Conservation (phyloP, 2,888 invertebrate species). For the Drosophila anceps region DNA sequence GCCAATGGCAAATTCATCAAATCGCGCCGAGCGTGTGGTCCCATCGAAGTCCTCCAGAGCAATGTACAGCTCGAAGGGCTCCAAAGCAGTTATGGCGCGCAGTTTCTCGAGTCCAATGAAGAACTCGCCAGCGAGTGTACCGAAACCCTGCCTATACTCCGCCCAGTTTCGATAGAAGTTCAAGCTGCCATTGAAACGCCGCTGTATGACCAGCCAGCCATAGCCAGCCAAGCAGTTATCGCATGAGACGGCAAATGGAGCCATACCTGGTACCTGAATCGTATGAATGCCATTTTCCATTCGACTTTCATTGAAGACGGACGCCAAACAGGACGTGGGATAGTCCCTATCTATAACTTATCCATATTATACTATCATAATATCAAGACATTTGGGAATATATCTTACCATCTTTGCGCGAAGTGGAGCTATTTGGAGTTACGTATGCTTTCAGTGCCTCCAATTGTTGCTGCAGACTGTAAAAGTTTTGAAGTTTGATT, state of each 20-base stretch:
- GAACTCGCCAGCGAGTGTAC: constrained; percentile 89
- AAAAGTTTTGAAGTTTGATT: background rate
- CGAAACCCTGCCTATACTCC: constrained; percentile 89
- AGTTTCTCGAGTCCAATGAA: constrained; percentile 90
- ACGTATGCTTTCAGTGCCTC: constrained; percentile 9
- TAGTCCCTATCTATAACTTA: constrained; percentile 5
- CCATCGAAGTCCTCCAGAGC: constrained; percentile 88
- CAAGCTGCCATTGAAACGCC: constrained; percentile 88
- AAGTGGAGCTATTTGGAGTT: background rate
- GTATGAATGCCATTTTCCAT: constrained; percentile 40
- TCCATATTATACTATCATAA: no score
- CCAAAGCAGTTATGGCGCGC: constrained; percentile 84
- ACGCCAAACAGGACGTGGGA: constrained; percentile 54
- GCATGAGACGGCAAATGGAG: constrained; percentile 53
- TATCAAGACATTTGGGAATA: no score
- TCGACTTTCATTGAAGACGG: constrained; percentile 25
- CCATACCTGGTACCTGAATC: constrained; percentile 81
- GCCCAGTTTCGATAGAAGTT: constrained; percentile 89
- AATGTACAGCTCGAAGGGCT: constrained; percentile 87
- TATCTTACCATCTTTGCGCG: background rate
- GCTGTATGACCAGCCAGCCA: constrained; percentile 90
- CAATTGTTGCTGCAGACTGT: constrained; percentile 36
- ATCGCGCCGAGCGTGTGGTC: constrained; percentile 87
- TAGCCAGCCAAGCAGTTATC: constrained; percentile 83
- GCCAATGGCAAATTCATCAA: constrained; percentile 89